Evolutionary conservation across 2,797 vertebrate genomes (phyloP).

Genomic region (Xiphophorus birchmanni): DNA sequence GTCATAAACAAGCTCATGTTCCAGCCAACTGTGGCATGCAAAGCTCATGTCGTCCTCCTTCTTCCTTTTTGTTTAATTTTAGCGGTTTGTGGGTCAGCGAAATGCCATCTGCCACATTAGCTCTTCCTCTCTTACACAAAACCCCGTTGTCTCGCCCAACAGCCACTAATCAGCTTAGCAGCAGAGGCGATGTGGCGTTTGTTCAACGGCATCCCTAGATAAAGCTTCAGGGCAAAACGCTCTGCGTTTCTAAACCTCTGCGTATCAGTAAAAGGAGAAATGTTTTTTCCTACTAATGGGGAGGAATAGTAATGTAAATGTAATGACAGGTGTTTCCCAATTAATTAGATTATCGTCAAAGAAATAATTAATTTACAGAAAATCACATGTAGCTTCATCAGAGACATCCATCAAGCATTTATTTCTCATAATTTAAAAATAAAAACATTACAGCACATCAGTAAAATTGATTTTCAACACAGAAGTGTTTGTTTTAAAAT

Average conservation of each 20-base stretch:
- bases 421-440: background rate
- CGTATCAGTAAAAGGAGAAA: background rate
- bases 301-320: background rate
- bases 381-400: background rate
- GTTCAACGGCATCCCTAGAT: slow-evolving; percentile 41
- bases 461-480: background rate
- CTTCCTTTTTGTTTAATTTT: slow-evolving; percentile 20
- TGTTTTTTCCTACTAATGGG: too few relatives aligned
- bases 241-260: slow-evolving; percentile 9
- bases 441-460: background rate
- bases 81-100: slow-evolving; percentile 22
- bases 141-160: background rate
- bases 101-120: slow-evolving; percentile 60
- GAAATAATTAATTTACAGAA: background rate
- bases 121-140: slow-evolving; percentile 19
- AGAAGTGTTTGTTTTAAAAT: too few relatives aligned
- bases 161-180: slow-evolving; percentile 53
- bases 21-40: slow-evolving; percentile 32
- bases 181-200: slow-evolving; percentile 26
- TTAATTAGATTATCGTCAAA: background rate
- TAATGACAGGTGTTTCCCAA: background rate
- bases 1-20: slow-evolving; percentile 39
- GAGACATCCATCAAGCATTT: too few relatives aligned
- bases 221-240: slow-evolving; percentile 30
- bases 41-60: slow-evolving; percentile 26